phyloP scores from a whole-genome alignment of 2,888 invertebrate genomes.

The Campoplex nolae region DNA sequence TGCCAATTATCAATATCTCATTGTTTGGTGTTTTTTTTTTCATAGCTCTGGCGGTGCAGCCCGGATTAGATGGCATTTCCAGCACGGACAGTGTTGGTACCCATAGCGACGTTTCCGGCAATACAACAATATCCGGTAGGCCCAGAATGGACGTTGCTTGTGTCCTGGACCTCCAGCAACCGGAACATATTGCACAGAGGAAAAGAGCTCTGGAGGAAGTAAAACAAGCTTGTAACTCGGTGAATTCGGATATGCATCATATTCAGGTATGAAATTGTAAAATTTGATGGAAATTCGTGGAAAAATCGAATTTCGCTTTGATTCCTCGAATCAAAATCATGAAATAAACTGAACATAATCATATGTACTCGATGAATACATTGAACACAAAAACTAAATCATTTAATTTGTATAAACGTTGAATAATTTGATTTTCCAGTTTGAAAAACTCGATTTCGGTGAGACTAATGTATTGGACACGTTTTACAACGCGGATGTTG shows the following conservation, averaged over 20 bases:
- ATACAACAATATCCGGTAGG: conserved; percentile 85
- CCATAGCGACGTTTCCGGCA: conserved; percentile 87
- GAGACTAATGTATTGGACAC: conserved; percentile 97
- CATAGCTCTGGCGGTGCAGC: conserved; percentile 67
- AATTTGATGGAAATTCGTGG: not conserved
- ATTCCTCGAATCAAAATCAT: not conserved
- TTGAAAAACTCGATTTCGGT: conserved; percentile 98
- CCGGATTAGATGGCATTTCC: conserved; percentile 78
- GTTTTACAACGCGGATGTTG: conserved; percentile 99
- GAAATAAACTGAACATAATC: not conserved
- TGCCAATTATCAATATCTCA: not conserved
- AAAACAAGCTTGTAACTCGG: conserved; percentile 90
- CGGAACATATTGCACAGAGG: conserved; percentile 90
- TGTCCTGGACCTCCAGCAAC: conserved; percentile 92
- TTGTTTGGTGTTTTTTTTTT: not conserved
- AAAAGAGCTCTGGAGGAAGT: conserved; percentile 94
- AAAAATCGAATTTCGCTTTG: not conserved
- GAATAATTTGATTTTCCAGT: conserved; percentile 86
- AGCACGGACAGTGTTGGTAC: conserved; percentile 88
- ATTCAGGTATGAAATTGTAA: conserved; percentile 88
- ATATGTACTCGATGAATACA: not conserved
- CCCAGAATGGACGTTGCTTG: conserved; percentile 95
- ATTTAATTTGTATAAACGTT: not conserved
- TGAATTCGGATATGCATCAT: conserved; percentile 93
- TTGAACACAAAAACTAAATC: not conserved